A percentile compares a stretch with the other conserved stretches of the same genome.
Evolutionary conservation across 2,113 vertebrate genomes (phyloP).

Genomic region (Leptodactylus fuscus): DNA sequence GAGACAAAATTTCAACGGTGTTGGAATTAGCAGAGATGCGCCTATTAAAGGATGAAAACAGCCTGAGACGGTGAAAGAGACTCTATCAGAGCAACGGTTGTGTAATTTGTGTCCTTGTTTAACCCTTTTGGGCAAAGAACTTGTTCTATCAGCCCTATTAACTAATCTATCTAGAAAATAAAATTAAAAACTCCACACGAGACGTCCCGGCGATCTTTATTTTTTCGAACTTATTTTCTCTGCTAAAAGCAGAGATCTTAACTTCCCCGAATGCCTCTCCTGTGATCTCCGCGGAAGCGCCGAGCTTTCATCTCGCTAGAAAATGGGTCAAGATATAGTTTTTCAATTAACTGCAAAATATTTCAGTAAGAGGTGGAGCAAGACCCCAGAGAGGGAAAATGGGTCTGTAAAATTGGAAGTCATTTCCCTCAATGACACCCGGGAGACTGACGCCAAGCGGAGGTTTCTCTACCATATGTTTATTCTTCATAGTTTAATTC

Average conservation of each 20-base stretch:
- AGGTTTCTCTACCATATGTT: neutral
- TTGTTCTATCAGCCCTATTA: too few species aligned
- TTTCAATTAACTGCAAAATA: conserved; percentile 46
- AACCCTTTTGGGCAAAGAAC: too few species aligned
- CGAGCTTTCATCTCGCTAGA: conserved; percentile 4
- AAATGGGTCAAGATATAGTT: conserved; percentile 26
- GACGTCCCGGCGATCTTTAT: neutral
- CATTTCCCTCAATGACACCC: conserved; percentile 35
- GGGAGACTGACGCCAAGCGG: conserved; percentile 13
- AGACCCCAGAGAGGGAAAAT: conserved; percentile 3
- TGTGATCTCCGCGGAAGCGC: neutral
- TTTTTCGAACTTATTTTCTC: neutral
- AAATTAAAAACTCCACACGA: neutral
- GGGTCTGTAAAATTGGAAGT: conserved; percentile 10
- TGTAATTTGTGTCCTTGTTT: too few species aligned
- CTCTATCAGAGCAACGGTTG: too few species aligned
- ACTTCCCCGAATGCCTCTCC: neutral
- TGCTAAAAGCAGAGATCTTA: neutral
- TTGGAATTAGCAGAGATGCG: too few species aligned
- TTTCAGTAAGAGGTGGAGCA: conserved; percentile 14
- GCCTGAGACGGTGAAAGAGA: too few species aligned
- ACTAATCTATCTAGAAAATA: neutral
- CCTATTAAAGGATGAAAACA: too few species aligned
- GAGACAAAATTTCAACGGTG: too few species aligned
- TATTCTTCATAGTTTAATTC: conserved; percentile 6